phyloP scores from a whole-genome alignment of 2,113 vertebrate genomes.

The Myanophis thanlyinensis region DNA sequence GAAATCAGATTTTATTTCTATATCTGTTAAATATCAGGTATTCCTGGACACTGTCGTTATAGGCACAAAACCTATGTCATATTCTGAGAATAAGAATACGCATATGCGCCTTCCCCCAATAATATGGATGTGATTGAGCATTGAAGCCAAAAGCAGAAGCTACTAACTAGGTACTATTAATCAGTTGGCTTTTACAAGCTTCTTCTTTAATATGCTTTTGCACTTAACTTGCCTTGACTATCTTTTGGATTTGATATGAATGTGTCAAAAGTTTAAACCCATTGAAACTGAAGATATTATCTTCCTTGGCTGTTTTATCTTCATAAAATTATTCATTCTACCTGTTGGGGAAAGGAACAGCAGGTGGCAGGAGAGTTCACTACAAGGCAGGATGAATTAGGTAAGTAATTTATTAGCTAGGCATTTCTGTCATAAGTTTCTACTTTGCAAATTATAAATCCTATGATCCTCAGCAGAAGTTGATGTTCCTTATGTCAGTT shows the following conservation, averaged over 20 bases:
- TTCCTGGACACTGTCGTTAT: neutral
- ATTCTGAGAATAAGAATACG: neutral
- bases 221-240: neutral
- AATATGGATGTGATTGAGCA: neutral
- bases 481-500: neutral
- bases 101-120: neutral
- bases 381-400: neutral
- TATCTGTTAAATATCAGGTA: neutral
- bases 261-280: neutral
- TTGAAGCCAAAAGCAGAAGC: neutral
- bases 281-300: neutral
- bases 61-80: neutral
- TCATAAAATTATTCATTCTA: neutral
- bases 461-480: neutral
- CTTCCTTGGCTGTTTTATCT: neutral
- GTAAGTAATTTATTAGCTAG: neutral
- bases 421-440: neutral
- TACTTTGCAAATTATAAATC: neutral
- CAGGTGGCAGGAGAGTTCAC: neutral
- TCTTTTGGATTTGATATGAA: neutral
- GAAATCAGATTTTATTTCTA: neutral
- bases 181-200: neutral
- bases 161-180: neutral
- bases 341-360: neutral
- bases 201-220: too few species aligned